These are phyloP conservation scores for Mormoops blainvillei DNA, from an alignment of 2,113 vertebrate species.

Conservation along the genomic window DNA sequence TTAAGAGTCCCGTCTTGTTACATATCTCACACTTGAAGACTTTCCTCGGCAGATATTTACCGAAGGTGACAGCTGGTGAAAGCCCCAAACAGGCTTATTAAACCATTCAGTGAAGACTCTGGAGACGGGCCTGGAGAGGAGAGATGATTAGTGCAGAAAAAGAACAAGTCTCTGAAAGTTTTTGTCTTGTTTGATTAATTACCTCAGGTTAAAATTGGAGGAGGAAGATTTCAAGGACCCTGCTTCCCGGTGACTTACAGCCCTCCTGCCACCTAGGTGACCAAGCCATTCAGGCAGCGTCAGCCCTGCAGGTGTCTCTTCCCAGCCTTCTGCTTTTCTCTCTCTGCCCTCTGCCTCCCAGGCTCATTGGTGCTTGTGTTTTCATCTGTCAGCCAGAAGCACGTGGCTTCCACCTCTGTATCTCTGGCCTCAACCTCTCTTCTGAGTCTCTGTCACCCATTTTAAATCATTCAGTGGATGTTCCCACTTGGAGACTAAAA, in stretches of 20 bases:
- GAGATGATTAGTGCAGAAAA: neutral
- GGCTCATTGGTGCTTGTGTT: neutral
- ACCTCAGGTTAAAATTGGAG: neutral
- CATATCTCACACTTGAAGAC: neutral
- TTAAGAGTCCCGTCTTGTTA: neutral
- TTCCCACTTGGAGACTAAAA: neutral
- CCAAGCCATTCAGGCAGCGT: neutral
- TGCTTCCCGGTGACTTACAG: neutral
- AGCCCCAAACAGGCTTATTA: slow-evolving; percentile 16
- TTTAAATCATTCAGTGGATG: slow-evolving; percentile 17
- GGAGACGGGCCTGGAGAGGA: neutral
- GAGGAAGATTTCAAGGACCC: neutral
- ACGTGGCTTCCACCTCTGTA: neutral
- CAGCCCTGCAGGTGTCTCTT: accelerated
- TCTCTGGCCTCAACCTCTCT: neutral
- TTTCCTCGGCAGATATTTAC: slow-evolving; percentile 7
- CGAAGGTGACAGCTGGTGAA: slow-evolving; percentile 32
- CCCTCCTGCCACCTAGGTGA: neutral
- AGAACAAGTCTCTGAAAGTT: slow-evolving; percentile 2
- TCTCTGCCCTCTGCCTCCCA: neutral
- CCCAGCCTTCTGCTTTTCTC: neutral
- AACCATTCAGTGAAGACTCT: neutral
- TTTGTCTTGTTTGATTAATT: slow-evolving; percentile 57
- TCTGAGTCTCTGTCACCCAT: neutral
- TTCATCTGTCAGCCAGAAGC: neutral